phyloP scores from a whole-genome alignment of 2,113 vertebrate species.

The Lathamus discolor region DNA sequence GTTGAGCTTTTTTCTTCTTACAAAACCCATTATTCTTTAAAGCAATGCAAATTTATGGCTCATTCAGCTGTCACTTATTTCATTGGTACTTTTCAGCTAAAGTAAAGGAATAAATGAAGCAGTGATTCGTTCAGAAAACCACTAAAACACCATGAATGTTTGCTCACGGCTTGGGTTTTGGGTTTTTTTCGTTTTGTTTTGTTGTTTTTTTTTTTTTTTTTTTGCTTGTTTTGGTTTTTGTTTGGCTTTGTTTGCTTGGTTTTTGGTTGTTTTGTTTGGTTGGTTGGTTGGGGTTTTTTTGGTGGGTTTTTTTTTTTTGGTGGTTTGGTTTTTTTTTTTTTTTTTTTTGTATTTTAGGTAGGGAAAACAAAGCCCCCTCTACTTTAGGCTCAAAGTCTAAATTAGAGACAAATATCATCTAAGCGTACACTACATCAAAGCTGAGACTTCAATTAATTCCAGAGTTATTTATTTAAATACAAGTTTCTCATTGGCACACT shows the following conservation, averaged over 20 bases:
- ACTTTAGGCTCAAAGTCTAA: neutral
- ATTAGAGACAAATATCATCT: neutral
- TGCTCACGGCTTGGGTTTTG: neutral
- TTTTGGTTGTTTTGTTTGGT: too few species aligned
- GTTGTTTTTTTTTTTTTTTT: too few species aligned
- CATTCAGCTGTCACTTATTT: neutral
- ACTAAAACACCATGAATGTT: neutral
- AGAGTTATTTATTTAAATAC: conserved; percentile 1
- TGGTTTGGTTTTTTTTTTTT: neutral
- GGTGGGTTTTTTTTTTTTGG: neutral
- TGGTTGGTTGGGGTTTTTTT: too few species aligned
- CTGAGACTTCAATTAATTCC: neutral
- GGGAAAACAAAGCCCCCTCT: neutral
- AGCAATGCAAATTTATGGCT: neutral
- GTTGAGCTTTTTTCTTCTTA: neutral
- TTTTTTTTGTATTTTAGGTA: neutral
- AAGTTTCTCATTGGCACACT: neutral
- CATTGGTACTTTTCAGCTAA: neutral
- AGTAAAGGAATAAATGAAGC: neutral
- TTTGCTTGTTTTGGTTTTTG: too few species aligned
- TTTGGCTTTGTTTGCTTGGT: neutral
- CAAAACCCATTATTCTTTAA: neutral
- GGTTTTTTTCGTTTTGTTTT: neutral
- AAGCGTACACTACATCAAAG: neutral
- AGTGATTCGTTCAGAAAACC: neutral